Base-by-base conservation (phyloP, 2,113 vertebrate species). In the Tragelaphus buxtoni region DNA sequence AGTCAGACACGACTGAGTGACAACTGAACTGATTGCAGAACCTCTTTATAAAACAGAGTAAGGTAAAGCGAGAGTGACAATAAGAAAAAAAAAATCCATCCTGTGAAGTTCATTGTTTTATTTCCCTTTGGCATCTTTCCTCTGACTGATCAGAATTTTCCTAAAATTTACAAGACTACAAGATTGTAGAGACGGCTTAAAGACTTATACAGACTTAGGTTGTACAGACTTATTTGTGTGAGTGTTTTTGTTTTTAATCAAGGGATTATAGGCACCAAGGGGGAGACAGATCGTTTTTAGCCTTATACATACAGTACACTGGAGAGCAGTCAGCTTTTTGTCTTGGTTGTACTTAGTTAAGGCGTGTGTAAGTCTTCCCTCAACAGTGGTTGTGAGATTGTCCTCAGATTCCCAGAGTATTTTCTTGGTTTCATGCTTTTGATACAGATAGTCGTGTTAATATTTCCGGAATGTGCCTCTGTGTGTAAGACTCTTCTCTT, bases 201-300 rank as follows among this genome's bases (percentile, higher is more conserved):
- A 88, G 53, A 39, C 79, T 16, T 55, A 81, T 7, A 81, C 51
- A 81, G 79, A 55, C 51, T 55, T 81, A 81, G 51, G 79, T 55
- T 55, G 32, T 55, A 39, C 32, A 55, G 79, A 35, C 51, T 85
- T 85, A 7, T 82, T 83, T 96, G 65, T 84, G 5, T 77, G 28
- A 90, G 24, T 83, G 35, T 42, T 87, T 92, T 65, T 69, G 58
- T 91, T 96, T 84, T 95, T 90, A 86, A 28, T 90, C 49, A 91
- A 91, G 39, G 55, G 26, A 94, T 72, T 87, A 17, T 65, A 58
- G 81, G 35, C 49, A 74, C 51, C 24, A 11, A 91, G 76, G 22
- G 55, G 82, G 47, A 90, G 53, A 30, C 28, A 32, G 32, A 35
- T 60, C 26, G 9, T 77, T 63, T 94, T 80, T 87, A 17, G n/a